Conservation (phyloP, 2,797 vertebrate species). For the Falco naumanni region DNA sequence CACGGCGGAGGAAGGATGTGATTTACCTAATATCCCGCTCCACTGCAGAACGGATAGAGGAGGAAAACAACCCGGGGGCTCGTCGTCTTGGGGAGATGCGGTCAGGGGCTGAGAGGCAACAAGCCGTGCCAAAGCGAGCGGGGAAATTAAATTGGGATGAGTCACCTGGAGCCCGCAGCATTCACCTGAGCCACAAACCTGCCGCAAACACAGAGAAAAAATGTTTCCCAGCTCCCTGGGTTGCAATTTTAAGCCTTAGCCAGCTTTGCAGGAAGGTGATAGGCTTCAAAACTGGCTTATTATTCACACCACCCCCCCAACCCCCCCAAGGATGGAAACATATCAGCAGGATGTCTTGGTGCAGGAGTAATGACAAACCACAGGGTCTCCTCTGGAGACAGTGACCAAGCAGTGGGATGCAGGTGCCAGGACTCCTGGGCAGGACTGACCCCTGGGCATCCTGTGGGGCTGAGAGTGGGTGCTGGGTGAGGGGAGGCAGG, state of each 20-base stretch:
- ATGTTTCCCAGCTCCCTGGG: neutral
- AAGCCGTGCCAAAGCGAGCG: neutral
- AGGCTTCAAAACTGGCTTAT: neutral
- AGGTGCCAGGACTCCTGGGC: neutral
- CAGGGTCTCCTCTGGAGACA: neutral
- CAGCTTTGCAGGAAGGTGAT: neutral
- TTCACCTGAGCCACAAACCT: conserved; percentile 30
- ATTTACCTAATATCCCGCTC: neutral
- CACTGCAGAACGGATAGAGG: neutral
- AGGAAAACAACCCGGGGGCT: conserved; percentile 38
- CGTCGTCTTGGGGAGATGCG: neutral
- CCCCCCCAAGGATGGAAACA: neutral
- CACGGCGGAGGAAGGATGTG: neutral
- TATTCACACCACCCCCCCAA: neutral
- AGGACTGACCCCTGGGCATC: neutral
- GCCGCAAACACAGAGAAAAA: neutral
- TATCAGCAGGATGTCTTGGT: neutral
- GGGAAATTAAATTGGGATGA: conserved; percentile 39
- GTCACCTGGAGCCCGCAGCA: neutral
- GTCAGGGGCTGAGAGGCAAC: neutral
- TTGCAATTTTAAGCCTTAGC: neutral
- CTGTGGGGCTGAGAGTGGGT: neutral
- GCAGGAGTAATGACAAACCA: neutral
- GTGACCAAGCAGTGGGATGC: neutral
- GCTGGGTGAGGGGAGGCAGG: neutral